Percentiles rank a stretch among this genome's conserved stretches.
Evolutionary conservation across 2,113 vertebrate genomes (phyloP).

Genomic region (Ammodytes dubius): DNA sequence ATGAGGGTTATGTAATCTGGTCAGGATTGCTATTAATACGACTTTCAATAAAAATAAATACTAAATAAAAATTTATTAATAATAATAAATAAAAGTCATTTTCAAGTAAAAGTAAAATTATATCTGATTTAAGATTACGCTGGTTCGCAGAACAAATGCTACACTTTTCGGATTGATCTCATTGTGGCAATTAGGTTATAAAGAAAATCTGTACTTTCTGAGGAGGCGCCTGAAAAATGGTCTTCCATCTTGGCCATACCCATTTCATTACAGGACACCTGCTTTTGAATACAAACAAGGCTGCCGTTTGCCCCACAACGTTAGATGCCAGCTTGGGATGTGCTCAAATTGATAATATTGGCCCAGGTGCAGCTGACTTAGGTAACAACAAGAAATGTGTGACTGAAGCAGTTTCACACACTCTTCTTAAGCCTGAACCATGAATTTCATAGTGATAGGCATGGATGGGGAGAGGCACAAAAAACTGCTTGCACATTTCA

Average conservation of each 20-base stretch:
- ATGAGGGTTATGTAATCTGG: conserved; percentile 14
- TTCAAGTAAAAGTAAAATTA: neutral
- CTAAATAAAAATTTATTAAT: neutral
- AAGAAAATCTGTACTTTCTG: conserved; percentile 56
- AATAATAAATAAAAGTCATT: conserved; percentile 2
- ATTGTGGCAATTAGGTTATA: conserved; percentile 47
- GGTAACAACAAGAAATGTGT: conserved; percentile 31
- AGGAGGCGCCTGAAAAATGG: conserved; percentile 62
- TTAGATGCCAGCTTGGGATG: conserved; percentile 53
- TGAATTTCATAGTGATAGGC: neutral
- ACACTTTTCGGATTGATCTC: conserved; percentile 43
- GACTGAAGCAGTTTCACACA: conserved; percentile 27
- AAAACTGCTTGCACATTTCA: neutral
- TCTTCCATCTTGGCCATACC: conserved; percentile 59
- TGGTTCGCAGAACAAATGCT: conserved; percentile 17
- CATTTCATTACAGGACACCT: conserved; percentile 59
- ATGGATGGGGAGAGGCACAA: neutral
- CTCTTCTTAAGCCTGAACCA: conserved; percentile 2
- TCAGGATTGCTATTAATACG: neutral
- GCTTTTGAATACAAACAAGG: conserved; percentile 67
- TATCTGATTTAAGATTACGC: neutral
- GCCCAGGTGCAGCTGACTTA: conserved; percentile 60
- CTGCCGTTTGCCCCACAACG: conserved; percentile 46
- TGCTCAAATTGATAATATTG: conserved; percentile 61
- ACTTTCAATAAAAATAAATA: neutral